Conservation (phyloP, 2,797 vertebrate genomes). For the Simalia tracyae region DNA sequence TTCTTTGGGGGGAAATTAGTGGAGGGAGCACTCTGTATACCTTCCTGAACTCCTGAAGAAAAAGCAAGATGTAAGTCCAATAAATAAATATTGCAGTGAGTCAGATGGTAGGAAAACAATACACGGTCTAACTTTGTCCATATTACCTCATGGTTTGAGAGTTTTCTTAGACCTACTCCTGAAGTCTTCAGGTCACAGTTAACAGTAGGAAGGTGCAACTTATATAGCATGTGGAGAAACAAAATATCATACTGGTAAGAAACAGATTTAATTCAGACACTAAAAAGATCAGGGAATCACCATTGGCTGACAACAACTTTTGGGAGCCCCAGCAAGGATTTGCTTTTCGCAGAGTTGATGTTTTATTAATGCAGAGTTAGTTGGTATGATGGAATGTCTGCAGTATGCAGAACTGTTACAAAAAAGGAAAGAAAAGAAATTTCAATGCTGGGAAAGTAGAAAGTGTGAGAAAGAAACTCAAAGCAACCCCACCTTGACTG, state of each 20-base stretch:
- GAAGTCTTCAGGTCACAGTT: not conserved
- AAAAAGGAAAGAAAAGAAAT: no score
- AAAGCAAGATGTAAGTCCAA: not conserved
- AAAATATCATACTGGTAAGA: not conserved
- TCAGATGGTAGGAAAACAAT: not conserved
- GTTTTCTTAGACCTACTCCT: not conserved
- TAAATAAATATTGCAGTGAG: not conserved
- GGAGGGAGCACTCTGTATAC: not conserved
- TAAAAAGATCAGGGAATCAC: not conserved
- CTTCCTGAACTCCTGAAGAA: not conserved
- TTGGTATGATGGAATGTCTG: not conserved
- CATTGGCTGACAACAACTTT: not conserved
- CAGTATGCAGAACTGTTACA: not conserved
- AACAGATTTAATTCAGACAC: not conserved
- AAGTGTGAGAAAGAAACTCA: not conserved
- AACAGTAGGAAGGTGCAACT: not conserved
- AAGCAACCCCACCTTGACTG: not conserved
- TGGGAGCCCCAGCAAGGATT: not conserved
- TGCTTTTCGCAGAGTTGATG: not conserved
- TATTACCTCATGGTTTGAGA: not conserved
- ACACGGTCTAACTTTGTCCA: not conserved
- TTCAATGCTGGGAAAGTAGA: not conserved
- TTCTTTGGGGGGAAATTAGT: not conserved
- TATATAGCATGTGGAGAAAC: not conserved
- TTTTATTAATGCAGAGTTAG: not conserved